Conservation (phyloP, 2,113 vertebrate genomes). For the Coptodon bakossiorum region DNA sequence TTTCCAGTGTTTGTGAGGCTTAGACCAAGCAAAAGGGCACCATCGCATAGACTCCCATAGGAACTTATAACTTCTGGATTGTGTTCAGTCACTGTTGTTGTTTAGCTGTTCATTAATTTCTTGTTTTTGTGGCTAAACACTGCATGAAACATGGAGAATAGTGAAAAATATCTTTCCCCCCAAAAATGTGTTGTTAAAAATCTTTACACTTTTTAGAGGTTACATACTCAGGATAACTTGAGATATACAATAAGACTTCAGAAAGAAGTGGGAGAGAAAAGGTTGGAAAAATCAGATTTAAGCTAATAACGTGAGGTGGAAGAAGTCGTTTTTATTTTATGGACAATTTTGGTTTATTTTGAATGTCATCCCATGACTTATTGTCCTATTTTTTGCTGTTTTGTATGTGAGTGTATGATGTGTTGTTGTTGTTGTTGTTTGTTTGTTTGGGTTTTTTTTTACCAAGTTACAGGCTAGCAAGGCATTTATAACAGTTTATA, state of each 20-base stretch:
- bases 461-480: not conserved
- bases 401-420: not conserved
- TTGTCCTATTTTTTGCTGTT: not conserved
- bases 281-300: not conserved
- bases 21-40: not conserved
- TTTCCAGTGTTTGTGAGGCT: not conserved
- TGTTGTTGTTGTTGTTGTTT: not conserved
- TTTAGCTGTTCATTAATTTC: not conserved
- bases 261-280: not conserved
- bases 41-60: not conserved
- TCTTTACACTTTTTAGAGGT: not conserved
- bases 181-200: not conserved
- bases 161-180: not conserved
- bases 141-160: not conserved
- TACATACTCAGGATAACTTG: not conserved
- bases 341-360: not conserved
- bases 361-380: not conserved
- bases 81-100: not conserved
- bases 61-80: not conserved
- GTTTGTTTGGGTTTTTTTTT: not conserved
- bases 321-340: fast-evolving
- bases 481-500: not conserved
- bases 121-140: not conserved
- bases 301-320: not conserved
- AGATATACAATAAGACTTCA: not conserved